These are phyloP conservation scores for Dasyurus viverrinus DNA, from an alignment of 2,113 vertebrate species.

Conservation along the genomic window DNA sequence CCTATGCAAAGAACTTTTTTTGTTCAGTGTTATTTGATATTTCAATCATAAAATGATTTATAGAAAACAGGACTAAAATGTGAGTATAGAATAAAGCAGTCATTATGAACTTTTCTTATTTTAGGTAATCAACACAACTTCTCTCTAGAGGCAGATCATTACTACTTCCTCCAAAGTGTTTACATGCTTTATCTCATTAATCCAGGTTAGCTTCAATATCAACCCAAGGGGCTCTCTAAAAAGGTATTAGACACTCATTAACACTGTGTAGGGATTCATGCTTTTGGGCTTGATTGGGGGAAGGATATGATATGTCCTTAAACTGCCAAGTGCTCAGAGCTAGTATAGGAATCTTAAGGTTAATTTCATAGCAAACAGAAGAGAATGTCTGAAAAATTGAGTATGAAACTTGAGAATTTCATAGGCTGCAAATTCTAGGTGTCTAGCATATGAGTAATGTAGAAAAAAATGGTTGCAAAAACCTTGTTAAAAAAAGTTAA, in stretches of 20 bases:
- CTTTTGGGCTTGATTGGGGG: conserved; percentile 35
- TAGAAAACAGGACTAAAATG: conserved; percentile 16
- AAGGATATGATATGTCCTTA: not conserved
- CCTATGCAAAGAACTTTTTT: not conserved
- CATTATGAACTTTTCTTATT: conserved; percentile 21
- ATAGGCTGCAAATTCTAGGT: not conserved
- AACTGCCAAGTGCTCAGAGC: not conserved
- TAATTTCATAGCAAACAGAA: conserved; percentile 7
- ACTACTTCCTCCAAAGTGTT: conserved; percentile 31
- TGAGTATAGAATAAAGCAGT: not conserved
- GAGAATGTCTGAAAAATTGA: conserved; percentile 17
- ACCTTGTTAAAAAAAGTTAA: not conserved
- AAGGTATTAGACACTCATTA: conserved; percentile 7
- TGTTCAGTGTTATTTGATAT: not conserved
- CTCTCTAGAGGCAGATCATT: not conserved
- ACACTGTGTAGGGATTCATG: conserved; percentile 19
- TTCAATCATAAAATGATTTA: not conserved
- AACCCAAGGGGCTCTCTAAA: conserved; percentile 11
- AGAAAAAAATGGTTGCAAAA: not conserved
- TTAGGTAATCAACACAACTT: conserved; percentile 11
- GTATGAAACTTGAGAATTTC: not conserved
- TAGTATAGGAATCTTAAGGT: conserved; percentile 22
- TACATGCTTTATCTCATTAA: conserved; percentile 8
- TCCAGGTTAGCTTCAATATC: conserved; percentile 10
- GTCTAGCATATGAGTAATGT: not conserved